Base-by-base conservation (phyloP, 2,888 invertebrate genomes). In the Lumbricus terrestris region DNA sequence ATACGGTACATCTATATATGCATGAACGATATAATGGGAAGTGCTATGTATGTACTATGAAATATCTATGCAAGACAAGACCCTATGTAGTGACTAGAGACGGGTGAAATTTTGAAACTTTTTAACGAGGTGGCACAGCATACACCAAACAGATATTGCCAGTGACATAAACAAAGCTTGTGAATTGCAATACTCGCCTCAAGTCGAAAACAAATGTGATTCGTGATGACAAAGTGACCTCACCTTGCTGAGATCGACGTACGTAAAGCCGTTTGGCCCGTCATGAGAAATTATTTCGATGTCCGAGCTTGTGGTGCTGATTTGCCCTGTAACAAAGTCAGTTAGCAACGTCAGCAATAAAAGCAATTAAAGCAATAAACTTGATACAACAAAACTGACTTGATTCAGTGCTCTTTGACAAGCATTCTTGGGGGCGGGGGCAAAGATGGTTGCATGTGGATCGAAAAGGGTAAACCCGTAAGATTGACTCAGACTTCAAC, bases 221-320 rank as follows among this genome's bases (percentile, higher is more conserved):
- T 23, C 23, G n/a, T n/a, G n/a, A n/a, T n/a, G 69, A 35, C 29
- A 35, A 35, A 5, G 85, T 35, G n/a, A 85, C 6, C 85, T 35
- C 23, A 85, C 85, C 37, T 85, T 34, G 23, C 8, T 85, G 85
- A 85, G 5, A 85, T 85, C 85, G 13, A 85, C 85, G 29, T 35
- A 23, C 18, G 85, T 85, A 85, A 85, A 85, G 23, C 85, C 85
- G 16, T 85, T 85, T 85, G 35, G 35, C 37, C 37, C 85, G 0
- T 85, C 85, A 85, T 15, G 85, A 85, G 85, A 35, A 85, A 85
- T 35, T 37, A 85, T 35, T 35, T 85, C 85, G n/a, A 85, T 85
- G 37, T 85, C 85, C 6, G 85, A 85, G 11, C 85, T 85, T 35
- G 23, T 35, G n/a, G 35, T 85, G 85, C 85, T 85, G 85, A 23